These are phyloP conservation scores for Neodiprion virginianus DNA, from an alignment of 1,140 invertebrate species.

Conservation along the genomic window DNA sequence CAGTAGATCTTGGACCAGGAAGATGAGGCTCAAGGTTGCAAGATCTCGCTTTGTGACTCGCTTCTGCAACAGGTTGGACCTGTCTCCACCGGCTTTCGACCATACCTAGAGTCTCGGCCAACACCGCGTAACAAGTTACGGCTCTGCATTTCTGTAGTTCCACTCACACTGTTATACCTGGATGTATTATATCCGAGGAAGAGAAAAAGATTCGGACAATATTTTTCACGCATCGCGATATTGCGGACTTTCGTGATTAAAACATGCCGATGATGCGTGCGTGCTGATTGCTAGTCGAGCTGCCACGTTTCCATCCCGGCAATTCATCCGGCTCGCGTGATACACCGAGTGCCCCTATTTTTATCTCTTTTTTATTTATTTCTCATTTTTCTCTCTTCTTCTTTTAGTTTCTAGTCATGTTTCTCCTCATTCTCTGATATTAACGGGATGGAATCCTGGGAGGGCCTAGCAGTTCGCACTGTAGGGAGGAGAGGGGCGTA, in stretches of 20 bases:
- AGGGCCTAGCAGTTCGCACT: conserved; percentile 13
- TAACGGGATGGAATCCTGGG: conserved; percentile 47
- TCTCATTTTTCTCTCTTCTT: too few relatives aligned
- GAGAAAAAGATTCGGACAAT: too few relatives aligned
- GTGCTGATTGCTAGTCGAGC: too few relatives aligned
- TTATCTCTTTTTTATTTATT: too few relatives aligned
- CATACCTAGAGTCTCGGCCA: not conserved
- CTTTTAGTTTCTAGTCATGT: not conserved
- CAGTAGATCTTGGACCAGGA: not conserved
- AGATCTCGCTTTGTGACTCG: not conserved
- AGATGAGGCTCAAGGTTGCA: conserved; percentile 1
- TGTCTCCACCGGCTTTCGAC: not conserved
- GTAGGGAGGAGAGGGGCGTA: conserved; percentile 29
- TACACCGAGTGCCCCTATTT: too few relatives aligned
- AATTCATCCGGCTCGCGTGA: too few relatives aligned
- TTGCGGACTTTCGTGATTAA: too few relatives aligned
- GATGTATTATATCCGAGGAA: too few relatives aligned
- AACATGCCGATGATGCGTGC: too few relatives aligned
- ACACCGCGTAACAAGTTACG: not conserved
- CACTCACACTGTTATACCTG: not conserved
- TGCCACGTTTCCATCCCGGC: too few relatives aligned
- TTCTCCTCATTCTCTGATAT: conserved; percentile 36
- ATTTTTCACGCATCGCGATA: too few relatives aligned
- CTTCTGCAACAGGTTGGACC: conserved; percentile 1
- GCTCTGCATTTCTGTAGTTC: not conserved